phyloP scores from a whole-genome alignment of 2,888 invertebrate genomes.

The Argynnis bischoffii region DNA sequence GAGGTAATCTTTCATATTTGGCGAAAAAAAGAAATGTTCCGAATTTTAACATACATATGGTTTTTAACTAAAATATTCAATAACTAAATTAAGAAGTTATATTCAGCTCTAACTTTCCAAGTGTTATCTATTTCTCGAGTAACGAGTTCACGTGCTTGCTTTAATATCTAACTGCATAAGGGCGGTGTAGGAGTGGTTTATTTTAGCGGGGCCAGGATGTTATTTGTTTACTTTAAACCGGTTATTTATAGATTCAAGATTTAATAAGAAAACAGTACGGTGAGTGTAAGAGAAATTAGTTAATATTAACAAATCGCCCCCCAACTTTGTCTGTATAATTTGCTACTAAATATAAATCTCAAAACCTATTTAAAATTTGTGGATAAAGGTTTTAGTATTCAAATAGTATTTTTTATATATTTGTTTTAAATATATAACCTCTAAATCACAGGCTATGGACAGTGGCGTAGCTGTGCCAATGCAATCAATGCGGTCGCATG shows the following conservation, averaged over 20 bases:
- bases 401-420: no score
- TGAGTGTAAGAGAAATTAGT: background rate
- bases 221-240: constrained; percentile 33
- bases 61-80: no score
- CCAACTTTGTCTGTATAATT: background rate
- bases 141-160: background rate
- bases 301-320: background rate
- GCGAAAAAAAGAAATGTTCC: no score
- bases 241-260: constrained; percentile 38
- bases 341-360: background rate
- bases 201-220: constrained; percentile 42
- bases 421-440: no score
- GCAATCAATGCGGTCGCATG: no score
- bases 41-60: no score
- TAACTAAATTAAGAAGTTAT: no score
- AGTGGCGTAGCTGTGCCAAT: no score
- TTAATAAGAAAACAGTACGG: constrained; percentile 14
- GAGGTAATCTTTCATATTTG: no score
- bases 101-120: background rate
- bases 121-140: background rate
- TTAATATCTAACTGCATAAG: constrained; percentile 7
- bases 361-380: no score
- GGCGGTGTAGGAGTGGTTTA: constrained; percentile 37
- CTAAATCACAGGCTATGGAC: no score
- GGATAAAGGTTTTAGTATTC: no score